Conservation (phyloP, 2,113 vertebrate species). For the Axis porcinus region DNA sequence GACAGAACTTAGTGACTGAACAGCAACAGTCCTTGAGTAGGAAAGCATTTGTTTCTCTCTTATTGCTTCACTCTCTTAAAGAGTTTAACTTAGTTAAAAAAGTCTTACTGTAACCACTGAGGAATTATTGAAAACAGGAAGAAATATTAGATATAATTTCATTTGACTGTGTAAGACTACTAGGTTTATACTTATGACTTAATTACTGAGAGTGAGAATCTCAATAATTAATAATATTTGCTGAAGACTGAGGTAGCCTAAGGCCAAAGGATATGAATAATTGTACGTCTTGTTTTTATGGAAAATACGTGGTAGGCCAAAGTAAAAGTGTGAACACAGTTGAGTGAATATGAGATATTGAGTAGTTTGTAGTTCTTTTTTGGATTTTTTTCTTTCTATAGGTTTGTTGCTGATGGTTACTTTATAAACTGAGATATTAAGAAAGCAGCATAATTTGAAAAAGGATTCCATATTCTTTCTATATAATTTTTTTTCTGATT, state of each 20-base stretch:
- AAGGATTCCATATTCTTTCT: not conserved
- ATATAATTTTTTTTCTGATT: not conserved
- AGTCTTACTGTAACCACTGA: not conserved
- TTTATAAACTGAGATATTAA: not conserved
- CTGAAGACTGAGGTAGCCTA: not conserved
- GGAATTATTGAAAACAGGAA: not conserved
- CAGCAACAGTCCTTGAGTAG: not conserved
- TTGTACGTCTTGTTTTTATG: not conserved
- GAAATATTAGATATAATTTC: slow-evolving; percentile 8
- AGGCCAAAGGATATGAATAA: not conserved
- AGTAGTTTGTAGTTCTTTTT: not conserved
- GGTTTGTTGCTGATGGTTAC: not conserved
- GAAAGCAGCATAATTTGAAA: not conserved
- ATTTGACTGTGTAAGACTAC: not conserved
- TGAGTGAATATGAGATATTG: not conserved
- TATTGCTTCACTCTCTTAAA: not conserved
- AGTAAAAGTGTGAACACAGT: not conserved
- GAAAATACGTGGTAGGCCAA: not conserved
- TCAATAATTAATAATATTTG: not conserved
- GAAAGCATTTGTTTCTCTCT: not conserved
- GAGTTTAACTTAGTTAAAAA: not conserved
- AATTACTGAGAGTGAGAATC: not conserved
- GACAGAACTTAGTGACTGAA: not conserved
- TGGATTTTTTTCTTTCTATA: not conserved
- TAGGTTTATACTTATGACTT: not conserved